Evolutionary conservation across 1,140 invertebrate species (phyloP), one percentile per base, ranked within the genome.

Genomic region (Plutomurus gul): DNA sequence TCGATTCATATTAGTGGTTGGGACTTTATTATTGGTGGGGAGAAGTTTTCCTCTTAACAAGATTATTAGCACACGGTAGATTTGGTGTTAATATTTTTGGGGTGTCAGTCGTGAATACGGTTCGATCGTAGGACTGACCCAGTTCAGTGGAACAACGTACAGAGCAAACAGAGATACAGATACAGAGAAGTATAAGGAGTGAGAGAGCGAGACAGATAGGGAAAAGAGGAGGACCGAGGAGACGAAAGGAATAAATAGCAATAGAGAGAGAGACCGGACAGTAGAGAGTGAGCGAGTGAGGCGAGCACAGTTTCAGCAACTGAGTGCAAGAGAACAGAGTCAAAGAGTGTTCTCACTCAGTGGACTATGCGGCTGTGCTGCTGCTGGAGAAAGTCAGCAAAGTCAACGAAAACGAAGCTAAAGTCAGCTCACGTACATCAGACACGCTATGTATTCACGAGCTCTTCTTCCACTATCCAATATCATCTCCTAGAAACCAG

Each of bases 111-210:
- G 47, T 22, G n/a, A n/a, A n/a, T 20, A 39, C 51, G 43, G 65
- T 80, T 80, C 79, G 79, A 80, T 80, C 79, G 75, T 65, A 65
- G 56, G 56, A 80, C 79, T 80, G 79, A 80, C 79, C 79, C 79
- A 80, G 79, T 80, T 80, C 79, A 80, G 75, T 77, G 60, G 74
- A 76, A 65, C 47, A 33, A n/a, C 6, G 20, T n/a, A 47, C 16
- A 5, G n/a, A 18, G 43, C 16, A 47, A 6, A 47, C 8, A 1
- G 13, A 46, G 43, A 46, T 3, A 2, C 20, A 18, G 11, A 7
- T 47, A 47, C n/a, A 46, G 13, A 11, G n/a, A n/a, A n/a, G n/a
- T n/a, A n/a, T n/a, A n/a, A n/a, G n/a, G n/a, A n/a, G n/a, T n/a
- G 40, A 43, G n/a, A 47, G 46, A 47, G 46, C 11, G 46, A 49